These are phyloP conservation scores for Ichneumoninae sp. DNA, from an alignment of 2,888 invertebrate genomes.

Conservation along the genomic window DNA sequence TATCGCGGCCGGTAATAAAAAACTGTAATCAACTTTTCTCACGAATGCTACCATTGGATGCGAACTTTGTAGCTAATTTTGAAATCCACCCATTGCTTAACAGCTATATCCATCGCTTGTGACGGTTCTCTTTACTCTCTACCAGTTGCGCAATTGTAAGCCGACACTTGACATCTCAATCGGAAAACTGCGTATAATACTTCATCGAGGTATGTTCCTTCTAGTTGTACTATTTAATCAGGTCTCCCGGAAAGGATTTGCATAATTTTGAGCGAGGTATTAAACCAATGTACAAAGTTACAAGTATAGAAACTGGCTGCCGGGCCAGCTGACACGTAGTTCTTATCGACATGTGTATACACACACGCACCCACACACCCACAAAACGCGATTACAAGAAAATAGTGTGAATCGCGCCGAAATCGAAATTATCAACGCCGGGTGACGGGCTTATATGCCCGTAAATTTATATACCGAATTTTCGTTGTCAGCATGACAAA, in stretches of 20 bases:
- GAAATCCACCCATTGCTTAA: too few relatives aligned
- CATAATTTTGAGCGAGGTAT: neutral
- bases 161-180: conserved; percentile 12
- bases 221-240: neutral
- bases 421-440: neutral
- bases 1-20: too few relatives aligned
- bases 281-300: neutral
- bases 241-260: neutral
- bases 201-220: conserved; percentile 11
- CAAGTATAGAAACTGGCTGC: neutral
- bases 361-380: neutral
- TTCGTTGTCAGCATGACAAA: neutral
- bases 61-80: too few relatives aligned
- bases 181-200: conserved; percentile 16
- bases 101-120: too few relatives aligned
- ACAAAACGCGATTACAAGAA: neutral
- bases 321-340: neutral
- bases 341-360: neutral
- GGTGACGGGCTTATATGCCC: neutral
- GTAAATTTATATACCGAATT: neutral
- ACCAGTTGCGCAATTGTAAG: conserved; percentile 30
- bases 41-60: too few relatives aligned
- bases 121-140: neutral
- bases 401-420: too few relatives aligned
- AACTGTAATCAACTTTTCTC: too few relatives aligned